These are phyloP conservation scores for Acanthococcus lagerstroemiae DNA, from an alignment of 2,888 invertebrate species.

Conservation along the genomic window DNA sequence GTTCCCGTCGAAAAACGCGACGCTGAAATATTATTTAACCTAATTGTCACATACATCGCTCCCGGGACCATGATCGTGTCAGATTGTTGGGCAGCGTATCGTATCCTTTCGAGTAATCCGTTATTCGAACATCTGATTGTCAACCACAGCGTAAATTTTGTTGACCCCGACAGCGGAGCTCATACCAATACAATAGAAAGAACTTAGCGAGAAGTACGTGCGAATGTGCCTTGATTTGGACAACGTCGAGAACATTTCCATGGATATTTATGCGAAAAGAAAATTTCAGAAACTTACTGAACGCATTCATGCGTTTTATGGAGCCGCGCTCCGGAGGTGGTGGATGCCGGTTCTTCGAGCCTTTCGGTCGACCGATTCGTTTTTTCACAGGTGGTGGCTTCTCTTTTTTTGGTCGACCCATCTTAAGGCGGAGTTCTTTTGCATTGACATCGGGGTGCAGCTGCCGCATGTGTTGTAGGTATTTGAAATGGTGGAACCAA, in stretches of 20 bases:
- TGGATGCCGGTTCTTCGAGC: no score
- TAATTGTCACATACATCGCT: not conserved
- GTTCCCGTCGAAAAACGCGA: not conserved
- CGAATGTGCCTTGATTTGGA: not conserved
- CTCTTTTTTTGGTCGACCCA: no score
- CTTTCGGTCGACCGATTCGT: no score
- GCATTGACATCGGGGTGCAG: no score
- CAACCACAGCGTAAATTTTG: not conserved
- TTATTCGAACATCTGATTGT: not conserved
- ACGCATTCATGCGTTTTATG: not conserved
- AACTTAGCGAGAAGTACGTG: not conserved
- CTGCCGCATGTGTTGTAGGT: no score
- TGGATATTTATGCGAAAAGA: not conserved
- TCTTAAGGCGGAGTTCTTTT: no score
- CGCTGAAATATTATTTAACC: not conserved
- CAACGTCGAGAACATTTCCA: not conserved
- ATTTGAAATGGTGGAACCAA: no score
- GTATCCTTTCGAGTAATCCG: not conserved
- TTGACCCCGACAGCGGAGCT: not conserved
- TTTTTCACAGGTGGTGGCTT: no score
- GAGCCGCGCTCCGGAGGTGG: no score
- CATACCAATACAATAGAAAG: not conserved
- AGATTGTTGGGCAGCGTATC: not conserved
- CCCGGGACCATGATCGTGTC: not conserved
- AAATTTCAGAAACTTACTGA: not conserved